phyloP scores from a whole-genome alignment of 2,888 invertebrate genomes.

The Aromia moschata region DNA sequence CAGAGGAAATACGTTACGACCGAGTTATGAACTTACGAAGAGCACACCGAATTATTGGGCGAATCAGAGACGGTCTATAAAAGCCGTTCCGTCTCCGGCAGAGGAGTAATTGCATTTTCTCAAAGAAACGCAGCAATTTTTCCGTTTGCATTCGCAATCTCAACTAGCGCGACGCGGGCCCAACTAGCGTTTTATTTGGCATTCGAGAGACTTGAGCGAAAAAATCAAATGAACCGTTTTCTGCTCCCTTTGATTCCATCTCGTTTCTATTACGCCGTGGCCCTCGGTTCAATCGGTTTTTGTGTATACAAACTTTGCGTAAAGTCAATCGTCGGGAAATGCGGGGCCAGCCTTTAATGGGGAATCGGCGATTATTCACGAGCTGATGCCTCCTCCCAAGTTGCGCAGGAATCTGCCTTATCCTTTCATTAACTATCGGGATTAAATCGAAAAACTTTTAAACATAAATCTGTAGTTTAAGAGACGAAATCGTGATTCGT shows the following conservation, averaged over 20 bases:
- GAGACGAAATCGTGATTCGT: constrained; percentile 36
- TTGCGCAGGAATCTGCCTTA: constrained; percentile 32
- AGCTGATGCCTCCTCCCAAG: constrained; percentile 49
- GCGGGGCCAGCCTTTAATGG: constrained; percentile 55
- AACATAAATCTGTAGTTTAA: constrained; percentile 53
- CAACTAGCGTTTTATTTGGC: constrained; percentile 36
- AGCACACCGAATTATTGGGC: not conserved
- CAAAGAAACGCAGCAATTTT: constrained; percentile 27
- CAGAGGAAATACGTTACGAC: no score
- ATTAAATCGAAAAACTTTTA: constrained; percentile 56
- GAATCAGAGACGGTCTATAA: not conserved
- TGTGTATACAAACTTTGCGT: constrained; percentile 57
- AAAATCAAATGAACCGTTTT: constrained; percentile 56
- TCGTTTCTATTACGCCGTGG: constrained; percentile 54
- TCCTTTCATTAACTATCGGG: constrained; percentile 54
- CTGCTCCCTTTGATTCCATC: constrained; percentile 55
- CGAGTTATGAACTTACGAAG: no score
- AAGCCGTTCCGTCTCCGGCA: not conserved
- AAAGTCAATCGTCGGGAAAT: constrained; percentile 56
- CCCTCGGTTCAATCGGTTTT: constrained; percentile 53
- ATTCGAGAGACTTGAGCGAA: constrained; percentile 40
- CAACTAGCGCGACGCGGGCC: constrained; percentile 27
- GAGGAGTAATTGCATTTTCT: constrained; percentile 26
- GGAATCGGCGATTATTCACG: constrained; percentile 59
- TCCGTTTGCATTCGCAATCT: constrained; percentile 35